Evolutionary conservation across 2,888 invertebrate genomes (phyloP), one percentile per base, ranked within the genome.

Genomic region (Petrolisthes manimaculis): DNA sequence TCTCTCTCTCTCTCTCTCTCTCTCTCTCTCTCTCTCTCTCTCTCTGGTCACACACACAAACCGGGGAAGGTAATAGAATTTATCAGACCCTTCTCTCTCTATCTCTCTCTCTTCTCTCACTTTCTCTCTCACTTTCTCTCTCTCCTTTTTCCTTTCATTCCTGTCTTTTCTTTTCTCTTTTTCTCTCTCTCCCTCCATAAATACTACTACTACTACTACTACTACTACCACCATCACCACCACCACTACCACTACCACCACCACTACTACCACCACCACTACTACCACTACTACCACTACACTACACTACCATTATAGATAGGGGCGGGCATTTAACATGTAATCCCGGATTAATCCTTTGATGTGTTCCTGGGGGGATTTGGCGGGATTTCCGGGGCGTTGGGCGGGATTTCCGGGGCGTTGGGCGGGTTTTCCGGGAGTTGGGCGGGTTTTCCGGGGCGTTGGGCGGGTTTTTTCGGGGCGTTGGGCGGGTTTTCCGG

Each of bases 281-380:
- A 75, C 21, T 18, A 84, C 37, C 37, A 24, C 80, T 56, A 80
- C 14, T 56, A 80, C 21, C 56, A 54, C 54, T 53, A 78, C 53
- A 78, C 55, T 4, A 9, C 56, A 80, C 56, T n/a, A 56, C 21
- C 4, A 80, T 12, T 53, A 24, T 51, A 8, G 53, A 14, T n/a
- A 18, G n/a, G 71, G n/a, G 71, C 37, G 55, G 69, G 53, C 79
- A 80, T 79, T 86, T 86, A 86, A 86, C 85, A 86, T 86, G 85
- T 77, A 69, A 79, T 24, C 85, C 71, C 67, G 67, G 85, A 86
- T 86, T 86, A 86, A 86, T 86, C 85, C 85, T 71, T 69, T 80
- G 85, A 86, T 86, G 85, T 86, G 85, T 86, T 86, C 85, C 85
- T 69, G 79, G 53, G 79, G 71, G 85, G 85, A 78, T 86, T 86